Percentiles rank a stretch among this genome's conserved stretches.
phyloP scores from a whole-genome alignment of 1,140 invertebrate species.

The Aplysia californica region DNA sequence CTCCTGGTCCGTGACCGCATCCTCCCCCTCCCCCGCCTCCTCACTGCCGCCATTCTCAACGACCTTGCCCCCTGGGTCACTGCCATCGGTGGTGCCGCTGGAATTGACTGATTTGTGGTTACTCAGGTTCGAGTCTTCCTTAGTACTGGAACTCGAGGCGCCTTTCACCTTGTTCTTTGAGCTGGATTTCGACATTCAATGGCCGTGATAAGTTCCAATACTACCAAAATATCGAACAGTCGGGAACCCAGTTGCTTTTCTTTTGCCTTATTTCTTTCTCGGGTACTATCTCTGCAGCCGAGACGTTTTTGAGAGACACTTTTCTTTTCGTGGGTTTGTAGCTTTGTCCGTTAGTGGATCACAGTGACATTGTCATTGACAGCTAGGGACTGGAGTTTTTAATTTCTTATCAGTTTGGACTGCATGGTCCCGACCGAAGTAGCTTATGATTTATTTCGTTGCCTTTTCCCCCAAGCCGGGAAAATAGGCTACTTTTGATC shows the following conservation, averaged over 20 bases:
- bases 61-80: not conserved
- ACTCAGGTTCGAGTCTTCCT: conserved; percentile 27
- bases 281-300: too few relatives aligned
- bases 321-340: not conserved
- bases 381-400: too few relatives aligned
- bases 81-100: conserved; percentile 3
- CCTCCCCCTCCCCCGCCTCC: conserved; percentile 20
- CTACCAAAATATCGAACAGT: not conserved
- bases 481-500: too few relatives aligned
- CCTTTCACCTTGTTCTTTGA: not conserved
- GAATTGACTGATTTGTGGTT: conserved; percentile 15
- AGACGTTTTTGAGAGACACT: not conserved
- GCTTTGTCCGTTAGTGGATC: too few relatives aligned
- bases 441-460: too few relatives aligned
- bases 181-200: not conserved
- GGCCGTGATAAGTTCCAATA: not conserved
- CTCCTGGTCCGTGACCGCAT: not conserved
- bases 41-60: conserved; percentile 8
- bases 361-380: too few relatives aligned
- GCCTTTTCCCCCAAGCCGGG: too few relatives aligned
- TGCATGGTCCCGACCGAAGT: too few relatives aligned
- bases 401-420: too few relatives aligned
- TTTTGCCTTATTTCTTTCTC: too few relatives aligned
- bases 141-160: not conserved
- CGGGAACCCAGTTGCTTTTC: too few relatives aligned